phyloP scores from a whole-genome alignment of 2,113 vertebrate species.

The Lophura nycthemera region DNA sequence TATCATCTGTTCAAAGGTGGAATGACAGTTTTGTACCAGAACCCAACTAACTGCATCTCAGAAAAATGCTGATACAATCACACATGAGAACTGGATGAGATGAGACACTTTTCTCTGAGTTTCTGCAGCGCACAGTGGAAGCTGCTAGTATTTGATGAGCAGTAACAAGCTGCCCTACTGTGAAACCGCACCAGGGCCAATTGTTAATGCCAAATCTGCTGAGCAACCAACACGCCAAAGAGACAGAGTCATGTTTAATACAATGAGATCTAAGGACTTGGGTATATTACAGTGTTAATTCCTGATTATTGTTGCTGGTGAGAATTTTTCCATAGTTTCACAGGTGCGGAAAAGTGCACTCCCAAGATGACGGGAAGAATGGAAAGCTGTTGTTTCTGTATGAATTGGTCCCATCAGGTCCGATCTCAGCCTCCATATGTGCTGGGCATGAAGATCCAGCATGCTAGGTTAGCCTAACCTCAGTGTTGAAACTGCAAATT shows the following conservation, averaged over 20 bases:
- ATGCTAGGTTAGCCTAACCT: not conserved
- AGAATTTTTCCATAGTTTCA: not conserved
- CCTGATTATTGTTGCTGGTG: not conserved
- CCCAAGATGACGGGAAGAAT: not conserved
- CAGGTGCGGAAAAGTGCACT: not conserved
- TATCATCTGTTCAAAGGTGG: slow-evolving; percentile 68
- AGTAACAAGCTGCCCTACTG: slow-evolving; percentile 77
- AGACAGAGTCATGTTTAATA: slow-evolving; percentile 33
- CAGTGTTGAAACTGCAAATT: not conserved
- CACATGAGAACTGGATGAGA: slow-evolving; percentile 31
- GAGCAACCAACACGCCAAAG: slow-evolving; percentile 50
- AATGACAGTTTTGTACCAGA: slow-evolving; percentile 51
- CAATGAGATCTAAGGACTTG: not conserved
- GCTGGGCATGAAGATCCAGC: not conserved
- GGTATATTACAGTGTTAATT: not conserved
- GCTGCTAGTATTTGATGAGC: slow-evolving; percentile 76
- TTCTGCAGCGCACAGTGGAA: slow-evolving; percentile 55
- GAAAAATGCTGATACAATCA: slow-evolving; percentile 72
- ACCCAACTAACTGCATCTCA: slow-evolving; percentile 56
- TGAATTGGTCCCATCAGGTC: not conserved
- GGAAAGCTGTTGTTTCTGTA: not conserved
- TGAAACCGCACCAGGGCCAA: slow-evolving; percentile 64
- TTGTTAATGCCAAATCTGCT: slow-evolving; percentile 67
- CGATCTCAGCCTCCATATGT: not conserved
- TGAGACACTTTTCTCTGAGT: slow-evolving; percentile 56